A percentile compares a stretch with the other conserved stretches of the same genome.
phyloP scores from a whole-genome alignment of 2,113 vertebrate species.

The Ptychochromis oligacanthus region DNA sequence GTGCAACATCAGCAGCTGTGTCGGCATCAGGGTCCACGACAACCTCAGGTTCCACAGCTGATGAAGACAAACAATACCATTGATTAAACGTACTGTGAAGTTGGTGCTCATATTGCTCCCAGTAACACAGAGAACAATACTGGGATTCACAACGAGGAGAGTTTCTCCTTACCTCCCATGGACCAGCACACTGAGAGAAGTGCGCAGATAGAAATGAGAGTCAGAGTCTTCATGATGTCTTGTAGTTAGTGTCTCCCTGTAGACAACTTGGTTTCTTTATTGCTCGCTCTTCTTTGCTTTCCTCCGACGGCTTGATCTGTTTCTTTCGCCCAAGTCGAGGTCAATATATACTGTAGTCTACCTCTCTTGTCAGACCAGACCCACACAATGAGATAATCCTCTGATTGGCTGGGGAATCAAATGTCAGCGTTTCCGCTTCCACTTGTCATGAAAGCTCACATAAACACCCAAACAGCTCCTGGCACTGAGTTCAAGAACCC shows the following conservation, averaged over 20 bases:
- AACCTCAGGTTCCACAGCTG: constrained; percentile 67
- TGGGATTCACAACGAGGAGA: not conserved
- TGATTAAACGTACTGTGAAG: not conserved
- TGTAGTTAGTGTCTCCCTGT: constrained; percentile 2
- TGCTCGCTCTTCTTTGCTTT: constrained; percentile 22
- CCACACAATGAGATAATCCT: constrained; percentile 36
- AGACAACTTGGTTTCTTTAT: constrained; percentile 8
- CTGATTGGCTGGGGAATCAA: constrained; percentile 78
- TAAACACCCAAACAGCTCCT: constrained; percentile 70
- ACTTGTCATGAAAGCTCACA: constrained; percentile 59
- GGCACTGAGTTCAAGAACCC: constrained; percentile 51
- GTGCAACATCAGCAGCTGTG: constrained; percentile 26
- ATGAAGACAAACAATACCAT: constrained; percentile 10
- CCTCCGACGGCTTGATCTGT: constrained; percentile 39
- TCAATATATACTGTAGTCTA: constrained; percentile 76
- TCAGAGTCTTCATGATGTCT: constrained; percentile 80
- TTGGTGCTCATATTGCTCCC: not conserved
- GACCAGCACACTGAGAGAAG: constrained; percentile 78
- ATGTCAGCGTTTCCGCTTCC: constrained; percentile 72
- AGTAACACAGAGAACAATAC: not conserved
- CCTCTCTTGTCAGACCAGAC: constrained; percentile 52
- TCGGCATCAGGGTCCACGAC: constrained; percentile 45
- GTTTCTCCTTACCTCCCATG: constrained; percentile 71
- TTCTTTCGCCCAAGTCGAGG: constrained; percentile 26
- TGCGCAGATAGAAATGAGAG: constrained; percentile 72